Base-by-base conservation (phyloP, 2,888 invertebrate genomes). In the Drosophila eohydei region DNA sequence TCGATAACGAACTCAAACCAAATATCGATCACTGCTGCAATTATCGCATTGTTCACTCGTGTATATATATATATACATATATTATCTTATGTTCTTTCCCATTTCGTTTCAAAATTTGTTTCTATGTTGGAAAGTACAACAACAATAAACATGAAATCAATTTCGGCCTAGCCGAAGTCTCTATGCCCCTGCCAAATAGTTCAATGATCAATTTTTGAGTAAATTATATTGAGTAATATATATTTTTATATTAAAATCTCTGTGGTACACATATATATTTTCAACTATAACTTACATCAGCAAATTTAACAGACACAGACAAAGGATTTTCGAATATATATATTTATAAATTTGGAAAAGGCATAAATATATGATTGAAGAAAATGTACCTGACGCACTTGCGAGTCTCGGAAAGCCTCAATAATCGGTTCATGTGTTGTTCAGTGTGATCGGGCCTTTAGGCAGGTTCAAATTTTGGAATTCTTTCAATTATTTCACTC, bases 341-440 rank as follows among this genome's bases (percentile, higher is more conserved):
- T 16, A 36, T 28, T 12, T 0, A 48, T 32, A 51, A 48, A 51
- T 59, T 68, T 72, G 64, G 65, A 59, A 62, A 54, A 32, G 55
- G 64, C 67, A 76, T 76, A 44, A 46, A 62, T 62, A 62, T 43
- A 36, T 58, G 59, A 51, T 58, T 51, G 26, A 58, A 58, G 56
- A 59, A 64, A 71, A 77, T 76, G 77, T 76, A 72, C 71, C 76
- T 76, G 75, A 65, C 65, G 28, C 34, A 56, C 28, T 41, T 67
- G 44, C 55, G 72, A 54, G 59, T 67, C 68, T 51, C 58, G 46
- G 58, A 38, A 43, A 59, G 62, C 71, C 67, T 67, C 54, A 26
- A 14, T 76, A 62, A 57, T 50, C 64, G 38, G 46, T 68, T 62
- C 58, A 28, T 67, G 61, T 73, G 61, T 72, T 54, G 74, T 58